These are phyloP conservation scores for Bubo blakistoni DNA, from an alignment of 2,113 vertebrate genomes.

Conservation along the genomic window DNA sequence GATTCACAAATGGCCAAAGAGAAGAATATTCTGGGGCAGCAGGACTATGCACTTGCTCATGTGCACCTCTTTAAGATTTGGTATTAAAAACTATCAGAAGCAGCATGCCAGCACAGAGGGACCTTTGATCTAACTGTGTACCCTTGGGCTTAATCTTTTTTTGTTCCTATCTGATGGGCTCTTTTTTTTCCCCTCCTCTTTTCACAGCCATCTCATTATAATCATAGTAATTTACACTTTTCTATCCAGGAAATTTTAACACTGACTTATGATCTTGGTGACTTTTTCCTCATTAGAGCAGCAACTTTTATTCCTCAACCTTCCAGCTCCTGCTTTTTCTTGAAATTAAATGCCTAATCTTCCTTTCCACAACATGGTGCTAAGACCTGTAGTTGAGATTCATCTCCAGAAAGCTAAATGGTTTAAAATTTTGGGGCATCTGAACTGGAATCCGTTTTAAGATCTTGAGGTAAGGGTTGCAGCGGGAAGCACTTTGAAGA, in stretches of 20 bases:
- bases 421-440: rapidly evolving
- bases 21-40: background rate
- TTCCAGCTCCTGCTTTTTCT: background rate
- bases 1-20: background rate
- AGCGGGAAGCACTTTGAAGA: rapidly evolving
- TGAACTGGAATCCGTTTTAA: rapidly evolving
- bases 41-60: background rate
- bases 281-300: background rate
- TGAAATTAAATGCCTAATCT: background rate
- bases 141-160: background rate
- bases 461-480: background rate
- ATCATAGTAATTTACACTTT: background rate
- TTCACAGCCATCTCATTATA: background rate
- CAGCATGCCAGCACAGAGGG: background rate
- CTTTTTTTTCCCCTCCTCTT: background rate
- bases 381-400: background rate
- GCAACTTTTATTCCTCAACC: background rate
- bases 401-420: background rate
- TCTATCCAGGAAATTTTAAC: background rate
- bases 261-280: background rate
- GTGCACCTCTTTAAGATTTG: background rate
- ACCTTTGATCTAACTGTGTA: background rate
- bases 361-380: background rate
- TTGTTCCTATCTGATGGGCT: background rate
- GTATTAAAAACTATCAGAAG: background rate